phyloP scores from a whole-genome alignment of 2,113 vertebrate species.

The Atherinomorus stipes region DNA sequence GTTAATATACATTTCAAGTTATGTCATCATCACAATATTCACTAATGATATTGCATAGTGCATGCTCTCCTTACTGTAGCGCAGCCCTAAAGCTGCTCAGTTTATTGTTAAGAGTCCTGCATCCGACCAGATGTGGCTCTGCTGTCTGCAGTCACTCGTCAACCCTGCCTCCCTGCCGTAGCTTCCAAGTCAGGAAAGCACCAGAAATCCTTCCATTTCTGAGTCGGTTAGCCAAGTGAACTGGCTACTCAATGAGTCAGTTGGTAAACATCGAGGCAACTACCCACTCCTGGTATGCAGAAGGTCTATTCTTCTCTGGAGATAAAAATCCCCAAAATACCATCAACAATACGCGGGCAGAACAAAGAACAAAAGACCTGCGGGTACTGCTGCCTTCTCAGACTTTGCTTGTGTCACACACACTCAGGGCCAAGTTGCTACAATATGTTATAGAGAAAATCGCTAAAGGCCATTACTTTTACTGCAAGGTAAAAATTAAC shows the following conservation, averaged over 20 bases:
- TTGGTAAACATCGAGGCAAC: constrained; percentile 12
- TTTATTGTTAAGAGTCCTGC: not conserved
- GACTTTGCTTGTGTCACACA: constrained; percentile 16
- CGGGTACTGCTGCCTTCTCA: constrained; percentile 26
- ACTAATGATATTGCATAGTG: too few relatives aligned
- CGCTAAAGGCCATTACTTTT: not conserved
- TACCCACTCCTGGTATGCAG: constrained; percentile 46
- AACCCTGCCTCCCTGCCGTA: not conserved
- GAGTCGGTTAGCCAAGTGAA: constrained; percentile 49
- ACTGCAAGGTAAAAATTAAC: not conserved
- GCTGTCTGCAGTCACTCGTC: not conserved
- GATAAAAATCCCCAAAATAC: constrained; percentile 60
- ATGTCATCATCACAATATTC: too few relatives aligned
- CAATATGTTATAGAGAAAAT: constrained; percentile 23
- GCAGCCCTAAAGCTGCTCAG: too few relatives aligned
- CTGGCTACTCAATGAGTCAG: constrained; percentile 51
- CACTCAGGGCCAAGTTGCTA: constrained; percentile 15
- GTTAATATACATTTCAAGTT: too few relatives aligned
- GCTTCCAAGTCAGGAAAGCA: constrained; percentile 13
- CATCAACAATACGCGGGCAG: constrained; percentile 31
- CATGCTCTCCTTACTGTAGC: too few relatives aligned
- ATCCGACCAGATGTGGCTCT: constrained; percentile 5
- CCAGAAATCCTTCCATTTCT: constrained; percentile 16
- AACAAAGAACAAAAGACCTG: constrained; percentile 55
- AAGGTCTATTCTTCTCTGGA: constrained; percentile 52